These are phyloP conservation scores for Eptatretus atami DNA, from an alignment of 2,797 vertebrate species.

Conservation along the genomic window DNA sequence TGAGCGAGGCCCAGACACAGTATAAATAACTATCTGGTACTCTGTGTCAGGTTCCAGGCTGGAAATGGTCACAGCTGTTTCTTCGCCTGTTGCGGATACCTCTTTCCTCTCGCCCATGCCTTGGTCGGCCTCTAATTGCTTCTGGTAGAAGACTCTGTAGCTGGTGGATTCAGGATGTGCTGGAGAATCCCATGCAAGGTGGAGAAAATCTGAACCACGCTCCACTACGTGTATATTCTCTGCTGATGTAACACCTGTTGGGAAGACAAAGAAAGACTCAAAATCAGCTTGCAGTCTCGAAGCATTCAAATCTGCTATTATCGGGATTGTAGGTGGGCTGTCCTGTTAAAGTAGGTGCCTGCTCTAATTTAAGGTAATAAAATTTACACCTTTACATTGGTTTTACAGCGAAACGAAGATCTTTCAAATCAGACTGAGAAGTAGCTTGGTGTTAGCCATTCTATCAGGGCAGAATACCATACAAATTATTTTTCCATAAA, in stretches of 20 bases:
- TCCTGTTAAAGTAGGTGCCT: too few species aligned
- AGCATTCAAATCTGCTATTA: too few species aligned
- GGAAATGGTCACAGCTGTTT: neutral
- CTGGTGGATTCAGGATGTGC: neutral
- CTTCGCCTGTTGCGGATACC: neutral
- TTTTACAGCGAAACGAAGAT: too few species aligned
- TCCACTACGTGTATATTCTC: neutral
- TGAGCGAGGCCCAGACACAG: constrained; percentile 3
- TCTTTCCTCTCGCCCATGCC: neutral
- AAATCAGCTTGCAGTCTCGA: too few species aligned
- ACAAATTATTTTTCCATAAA: too few species aligned
- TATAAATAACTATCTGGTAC: neutral
- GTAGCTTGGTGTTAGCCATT: too few species aligned
- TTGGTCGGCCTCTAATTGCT: neutral
- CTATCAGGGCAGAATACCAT: too few species aligned
- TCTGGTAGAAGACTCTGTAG: constrained; percentile 6
- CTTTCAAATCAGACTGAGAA: too few species aligned
- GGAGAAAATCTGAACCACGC: neutral
- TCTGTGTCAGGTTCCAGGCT: neutral
- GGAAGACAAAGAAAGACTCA: neutral
- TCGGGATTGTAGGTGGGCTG: too few species aligned
- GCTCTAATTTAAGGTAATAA: too few species aligned
- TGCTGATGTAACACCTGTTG: neutral
- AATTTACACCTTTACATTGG: too few species aligned
- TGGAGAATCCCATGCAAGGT: neutral